phyloP scores from a whole-genome alignment of 2,113 vertebrate genomes.

The Oxyura jamaicensis region DNA sequence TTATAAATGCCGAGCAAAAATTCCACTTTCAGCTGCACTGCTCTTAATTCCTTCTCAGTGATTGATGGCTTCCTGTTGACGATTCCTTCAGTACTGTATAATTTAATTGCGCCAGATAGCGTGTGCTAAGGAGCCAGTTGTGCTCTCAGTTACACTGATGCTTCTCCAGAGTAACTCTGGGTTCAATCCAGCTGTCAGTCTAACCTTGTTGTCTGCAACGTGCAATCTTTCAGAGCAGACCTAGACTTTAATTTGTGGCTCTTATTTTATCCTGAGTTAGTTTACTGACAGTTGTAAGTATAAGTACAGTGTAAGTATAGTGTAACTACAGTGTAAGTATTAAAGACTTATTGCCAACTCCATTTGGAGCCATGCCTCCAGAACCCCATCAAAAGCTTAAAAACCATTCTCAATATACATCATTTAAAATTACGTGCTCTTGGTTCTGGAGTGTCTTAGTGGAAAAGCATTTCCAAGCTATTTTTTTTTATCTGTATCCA shows the following conservation, averaged over 20 bases:
- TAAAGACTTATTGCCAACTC: background rate
- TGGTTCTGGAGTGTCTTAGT: background rate
- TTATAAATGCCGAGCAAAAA: constrained; percentile 9
- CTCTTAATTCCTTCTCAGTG: background rate
- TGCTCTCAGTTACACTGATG: background rate
- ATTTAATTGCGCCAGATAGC: background rate
- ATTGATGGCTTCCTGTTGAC: constrained; percentile 42
- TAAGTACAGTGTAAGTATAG: too few relatives aligned
- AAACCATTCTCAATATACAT: background rate
- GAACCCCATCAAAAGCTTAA: background rate
- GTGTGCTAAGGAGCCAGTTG: background rate
- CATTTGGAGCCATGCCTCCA: background rate
- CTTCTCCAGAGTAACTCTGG: background rate
- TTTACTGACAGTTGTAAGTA: background rate
- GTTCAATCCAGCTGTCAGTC: background rate
- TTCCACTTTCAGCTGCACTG: background rate
- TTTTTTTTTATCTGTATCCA: background rate
- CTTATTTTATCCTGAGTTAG: background rate
- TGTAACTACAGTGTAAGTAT: too few relatives aligned
- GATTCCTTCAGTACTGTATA: background rate
- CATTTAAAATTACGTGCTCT: background rate
- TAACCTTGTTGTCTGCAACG: background rate
- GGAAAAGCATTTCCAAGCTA: background rate
- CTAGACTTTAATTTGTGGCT: background rate
- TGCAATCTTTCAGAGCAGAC: background rate